Percentiles rank a stretch among this genome's conserved stretches.
phyloP scores from a whole-genome alignment of 1,140 invertebrate genomes.

The Diachasma alloeum region DNA sequence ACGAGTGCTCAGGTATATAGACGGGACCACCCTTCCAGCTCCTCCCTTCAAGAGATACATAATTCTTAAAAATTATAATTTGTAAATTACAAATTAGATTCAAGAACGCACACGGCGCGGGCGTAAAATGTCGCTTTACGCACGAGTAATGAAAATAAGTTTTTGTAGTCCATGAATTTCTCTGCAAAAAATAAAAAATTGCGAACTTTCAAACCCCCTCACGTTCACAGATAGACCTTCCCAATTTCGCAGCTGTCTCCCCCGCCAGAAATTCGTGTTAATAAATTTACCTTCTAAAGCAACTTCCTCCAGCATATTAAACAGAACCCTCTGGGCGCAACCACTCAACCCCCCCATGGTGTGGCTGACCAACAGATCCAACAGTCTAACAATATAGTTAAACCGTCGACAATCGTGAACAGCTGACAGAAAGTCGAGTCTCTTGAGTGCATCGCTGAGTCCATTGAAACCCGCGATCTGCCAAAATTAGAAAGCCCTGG shows the following conservation, averaged over 20 bases:
- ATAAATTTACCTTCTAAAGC: constrained; percentile 80
- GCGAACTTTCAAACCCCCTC: too few relatives aligned
- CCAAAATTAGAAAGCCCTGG: constrained; percentile 30
- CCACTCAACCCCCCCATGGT: constrained; percentile 80
- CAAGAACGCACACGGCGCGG: too few relatives aligned
- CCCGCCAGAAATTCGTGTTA: not conserved
- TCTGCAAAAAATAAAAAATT: too few relatives aligned
- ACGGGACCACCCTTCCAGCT: too few relatives aligned
- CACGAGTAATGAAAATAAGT: too few relatives aligned
- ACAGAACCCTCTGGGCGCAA: constrained; percentile 90
- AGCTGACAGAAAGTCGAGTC: constrained; percentile 92
- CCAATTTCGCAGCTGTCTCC: not conserved
- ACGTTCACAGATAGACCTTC: too few relatives aligned
- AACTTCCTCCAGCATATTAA: constrained; percentile 94
- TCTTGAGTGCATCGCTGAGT: constrained; percentile 92
- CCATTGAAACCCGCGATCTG: constrained; percentile 95
- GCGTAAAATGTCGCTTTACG: too few relatives aligned
- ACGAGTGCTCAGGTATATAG: too few relatives aligned
- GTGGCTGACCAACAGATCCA: constrained; percentile 84
- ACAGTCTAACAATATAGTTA: constrained; percentile 94
- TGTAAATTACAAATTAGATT: too few relatives aligned
- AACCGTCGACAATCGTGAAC: constrained; percentile 93
- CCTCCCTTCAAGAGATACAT: too few relatives aligned
- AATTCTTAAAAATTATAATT: too few relatives aligned
- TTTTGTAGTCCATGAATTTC: too few relatives aligned